A percentile compares a stretch with the other conserved stretches of the same genome.
Conservation (phyloP, 1,140 invertebrate species). For the Drosophila serrata region DNA sequence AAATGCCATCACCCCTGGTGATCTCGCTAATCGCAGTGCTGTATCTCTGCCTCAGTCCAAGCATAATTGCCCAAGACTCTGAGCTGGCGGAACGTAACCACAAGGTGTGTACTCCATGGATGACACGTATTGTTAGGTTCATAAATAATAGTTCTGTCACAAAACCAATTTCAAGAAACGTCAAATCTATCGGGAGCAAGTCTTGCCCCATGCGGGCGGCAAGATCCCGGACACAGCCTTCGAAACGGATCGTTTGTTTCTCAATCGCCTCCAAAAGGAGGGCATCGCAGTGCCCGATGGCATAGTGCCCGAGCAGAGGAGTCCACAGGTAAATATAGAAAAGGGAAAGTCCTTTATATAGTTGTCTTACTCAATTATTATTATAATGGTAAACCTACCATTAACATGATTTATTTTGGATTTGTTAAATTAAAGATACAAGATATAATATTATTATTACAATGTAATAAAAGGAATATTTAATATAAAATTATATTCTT, state of each 20-base stretch:
- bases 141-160: slow-evolving; percentile 54
- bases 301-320: slow-evolving; percentile 86
- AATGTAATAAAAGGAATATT: no score
- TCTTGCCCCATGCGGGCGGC: slow-evolving; percentile 88
- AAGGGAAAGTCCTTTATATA: neutral
- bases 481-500: no score
- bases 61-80: slow-evolving; percentile 40
- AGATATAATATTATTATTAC: no score
- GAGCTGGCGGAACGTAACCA: slow-evolving; percentile 63
- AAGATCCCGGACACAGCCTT: slow-evolving; percentile 90
- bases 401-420: no score
- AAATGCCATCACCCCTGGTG: slow-evolving; percentile 53
- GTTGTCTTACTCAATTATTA: no score
- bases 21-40: slow-evolving; percentile 37
- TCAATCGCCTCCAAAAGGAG: slow-evolving; percentile 89
- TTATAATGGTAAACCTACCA: no score
- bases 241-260: slow-evolving; percentile 87
- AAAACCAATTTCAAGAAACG: slow-evolving; percentile 86
- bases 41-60: slow-evolving; percentile 42
- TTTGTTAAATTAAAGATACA: no score
- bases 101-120: slow-evolving; percentile 62
- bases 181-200: slow-evolving; percentile 89
- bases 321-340: slow-evolving; percentile 69
- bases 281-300: slow-evolving; percentile 88
- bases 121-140: neutral